Evolutionary conservation across 2,888 invertebrate species (phyloP).

Genomic region (Heliconius charithonia): DNA sequence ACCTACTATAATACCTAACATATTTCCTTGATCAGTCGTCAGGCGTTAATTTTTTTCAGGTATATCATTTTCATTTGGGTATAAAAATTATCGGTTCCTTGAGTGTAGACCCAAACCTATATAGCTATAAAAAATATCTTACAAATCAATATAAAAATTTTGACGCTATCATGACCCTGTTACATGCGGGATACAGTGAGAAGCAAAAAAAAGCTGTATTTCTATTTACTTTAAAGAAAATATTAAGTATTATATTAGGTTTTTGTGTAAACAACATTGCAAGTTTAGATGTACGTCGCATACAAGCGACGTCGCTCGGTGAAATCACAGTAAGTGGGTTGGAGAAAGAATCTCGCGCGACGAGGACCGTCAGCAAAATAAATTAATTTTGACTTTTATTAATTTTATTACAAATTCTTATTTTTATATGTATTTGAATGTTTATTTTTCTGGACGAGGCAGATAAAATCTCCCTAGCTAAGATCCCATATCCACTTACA

Average conservation of each 20-base stretch:
- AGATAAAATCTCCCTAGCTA: neutral
- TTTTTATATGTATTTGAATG: slow-evolving; percentile 14
- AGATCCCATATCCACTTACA: too few relatives aligned
- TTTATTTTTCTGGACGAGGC: neutral
- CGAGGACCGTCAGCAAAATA: slow-evolving; percentile 61
- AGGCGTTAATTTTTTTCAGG: too few relatives aligned
- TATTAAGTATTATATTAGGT: neutral
- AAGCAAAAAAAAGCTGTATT: neutral
- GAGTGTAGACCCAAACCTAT: too few relatives aligned
- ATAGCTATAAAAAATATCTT: neutral
- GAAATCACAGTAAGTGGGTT: slow-evolving; percentile 82
- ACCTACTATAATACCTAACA: too few relatives aligned
- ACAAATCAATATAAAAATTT: too few relatives aligned
- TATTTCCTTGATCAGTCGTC: too few relatives aligned
- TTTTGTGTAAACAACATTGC: slow-evolving; percentile 24
- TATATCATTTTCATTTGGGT: too few relatives aligned
- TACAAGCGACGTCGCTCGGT: slow-evolving; percentile 53
- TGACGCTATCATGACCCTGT: too few relatives aligned
- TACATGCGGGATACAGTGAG: too few relatives aligned
- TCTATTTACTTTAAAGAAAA: neutral
- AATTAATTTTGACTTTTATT: neutral
- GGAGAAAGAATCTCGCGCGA: slow-evolving; percentile 78
- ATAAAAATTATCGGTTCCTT: too few relatives aligned
- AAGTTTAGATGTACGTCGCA: slow-evolving; percentile 22
- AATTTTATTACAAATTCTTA: slow-evolving; percentile 8